phyloP scores from a whole-genome alignment of 2,888 invertebrate species.

The Drosophila yooni region DNA sequence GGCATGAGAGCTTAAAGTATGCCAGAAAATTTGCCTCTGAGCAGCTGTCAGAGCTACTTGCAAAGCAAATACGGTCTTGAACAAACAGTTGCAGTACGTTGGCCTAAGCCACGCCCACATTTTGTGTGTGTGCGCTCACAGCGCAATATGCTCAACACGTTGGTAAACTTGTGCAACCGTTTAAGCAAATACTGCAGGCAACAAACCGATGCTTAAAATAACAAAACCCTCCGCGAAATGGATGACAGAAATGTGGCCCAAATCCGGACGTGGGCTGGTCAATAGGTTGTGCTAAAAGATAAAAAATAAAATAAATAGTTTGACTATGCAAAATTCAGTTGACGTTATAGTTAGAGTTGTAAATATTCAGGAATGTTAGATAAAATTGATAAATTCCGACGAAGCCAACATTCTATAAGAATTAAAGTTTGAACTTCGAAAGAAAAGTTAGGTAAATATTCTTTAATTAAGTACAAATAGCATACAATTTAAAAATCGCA shows the following conservation, averaged over 20 bases:
- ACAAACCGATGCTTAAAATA: constrained; percentile 55
- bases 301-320: not conserved
- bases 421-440: not conserved
- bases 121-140: constrained; percentile 32
- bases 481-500: no score
- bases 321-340: not conserved
- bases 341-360: not conserved
- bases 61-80: constrained; percentile 42
- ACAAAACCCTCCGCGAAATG: constrained; percentile 29
- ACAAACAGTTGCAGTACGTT: constrained; percentile 36
- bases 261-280: constrained; percentile 1
- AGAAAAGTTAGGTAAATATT: not conserved
- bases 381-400: not conserved
- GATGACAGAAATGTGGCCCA: constrained; percentile 3
- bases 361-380: not conserved
- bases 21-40: constrained; percentile 26
- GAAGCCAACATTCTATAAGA: not conserved
- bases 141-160: constrained; percentile 71
- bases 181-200: constrained; percentile 58
- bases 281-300: not conserved
- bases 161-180: constrained; percentile 65
- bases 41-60: constrained; percentile 11
- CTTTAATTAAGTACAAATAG: no score
- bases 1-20: constrained; percentile 16
- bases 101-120: constrained; percentile 12